Evolutionary conservation across 2,113 vertebrate species (phyloP), one percentile per base, ranked within the genome.

Genomic region (Epinephelus fuscoguttatus): DNA sequence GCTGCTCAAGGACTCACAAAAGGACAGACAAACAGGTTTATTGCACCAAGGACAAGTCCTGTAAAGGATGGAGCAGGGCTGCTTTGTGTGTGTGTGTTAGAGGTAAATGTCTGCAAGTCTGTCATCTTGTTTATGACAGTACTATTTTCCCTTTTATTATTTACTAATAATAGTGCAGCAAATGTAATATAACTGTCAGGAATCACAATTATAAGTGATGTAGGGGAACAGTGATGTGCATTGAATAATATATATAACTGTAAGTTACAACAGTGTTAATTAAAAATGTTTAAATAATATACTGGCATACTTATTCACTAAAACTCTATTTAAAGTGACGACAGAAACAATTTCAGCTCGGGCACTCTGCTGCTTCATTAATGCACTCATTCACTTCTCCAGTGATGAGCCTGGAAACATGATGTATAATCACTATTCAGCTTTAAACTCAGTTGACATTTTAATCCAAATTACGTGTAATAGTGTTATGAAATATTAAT

Each of bases 241-340:
- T 18, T 73, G 21, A 52, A 62, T 75, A 25, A 68, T 11, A 33
- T 4, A 62, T 4, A 62, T 70, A n/a, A 80, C n/a, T 57, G n/a
- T n/a, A 59, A 59, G 49, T 78, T 74, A 60, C 72, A 55, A 61
- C 49, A 23, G 49, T 63, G 53, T 83, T 84, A 70, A 86, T 78
- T 69, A 66, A 62, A 78, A 40, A 63, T 81, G 72, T 69, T 83
- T 53, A 71, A 83, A 81, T 82, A 73, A 81, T 74, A 71, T 27
- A 52, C 63, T 59, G 73, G 62, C 69, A 50, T 19, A 76, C 30
- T 53, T 53, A 45, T 45, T 82, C 70, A 67, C 50, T 30, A 49
- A 71, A 77, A 84, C n/a, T 71, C 33, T n/a, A 73, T 67, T 84
- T 80, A 81, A 85, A 83, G 57, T 70, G 88, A 85, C 6, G 45